Base-by-base conservation (phyloP, 2,888 invertebrate genomes). In the Gymnoscelis rufifasciata region DNA sequence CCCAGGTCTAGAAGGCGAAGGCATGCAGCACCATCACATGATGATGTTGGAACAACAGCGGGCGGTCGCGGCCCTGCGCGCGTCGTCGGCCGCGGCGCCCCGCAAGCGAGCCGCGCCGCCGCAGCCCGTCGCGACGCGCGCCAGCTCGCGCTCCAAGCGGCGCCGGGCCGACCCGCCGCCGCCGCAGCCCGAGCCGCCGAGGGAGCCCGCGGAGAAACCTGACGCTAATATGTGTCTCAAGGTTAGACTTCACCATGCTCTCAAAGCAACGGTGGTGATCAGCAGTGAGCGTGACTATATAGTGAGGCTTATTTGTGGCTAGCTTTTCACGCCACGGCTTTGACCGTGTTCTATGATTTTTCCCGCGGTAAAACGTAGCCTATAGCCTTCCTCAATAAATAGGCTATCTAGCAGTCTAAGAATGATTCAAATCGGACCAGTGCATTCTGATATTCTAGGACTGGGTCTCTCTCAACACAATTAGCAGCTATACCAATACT, bases 151-250 rank as follows among this genome's bases (percentile, higher is more conserved):
- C 67, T 52, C 67, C 60, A 82, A 77, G 66, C 73, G 78, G 0
- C 68, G 77, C 38, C 73, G 78, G 54, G 71, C 70, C 48, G 78
- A 69, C 35, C 71, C 69, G 55, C 73, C 87, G 38, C 87, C 91
- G 53, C 78, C 87, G 50, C 78, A 80, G 57, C 83, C 89, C 43
- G 90, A 90, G 43, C 89, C 91, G 46, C 90, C 91, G 26, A 81
- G 91, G n/a, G 92, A 93, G 70, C 92, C 93, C 13, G 83, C 84
- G 0, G 94, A 94, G 77, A 95, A 95, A 62, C 95, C 95, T 0
- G 95, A 95, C 71, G 95, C 94, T 1, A 94, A 95, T 68, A 94
- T 95, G 94, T 94, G 94, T 65, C 89, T 95, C 26, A 95, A 94
- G 84, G 91, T 91, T n/a, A n/a, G n/a, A n/a, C n/a, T n/a, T 71